Percentiles rank a stretch among this genome's conserved stretches.
Conservation (phyloP, 2,888 invertebrate species). For the Gasteruption jaculator region DNA sequence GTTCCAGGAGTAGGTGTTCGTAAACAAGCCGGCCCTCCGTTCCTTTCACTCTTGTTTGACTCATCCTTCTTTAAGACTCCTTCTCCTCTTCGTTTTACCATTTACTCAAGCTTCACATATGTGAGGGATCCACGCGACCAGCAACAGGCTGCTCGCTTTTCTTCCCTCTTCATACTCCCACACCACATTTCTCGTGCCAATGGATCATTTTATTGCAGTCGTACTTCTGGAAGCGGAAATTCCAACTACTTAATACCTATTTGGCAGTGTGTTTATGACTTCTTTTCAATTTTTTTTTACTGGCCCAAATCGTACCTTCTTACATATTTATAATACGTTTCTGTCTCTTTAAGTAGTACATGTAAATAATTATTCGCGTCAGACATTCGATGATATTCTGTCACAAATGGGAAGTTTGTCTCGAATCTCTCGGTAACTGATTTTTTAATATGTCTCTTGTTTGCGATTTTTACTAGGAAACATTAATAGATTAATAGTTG, state of each 20-base stretch:
- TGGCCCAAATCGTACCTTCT: neutral
- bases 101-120: slow-evolving; percentile 27
- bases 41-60: slow-evolving; percentile 20
- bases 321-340: slow-evolving; percentile 1
- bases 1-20: too few species aligned
- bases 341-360: too few species aligned
- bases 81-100: slow-evolving; percentile 19
- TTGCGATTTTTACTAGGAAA: too few species aligned
- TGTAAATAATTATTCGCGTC: too few species aligned
- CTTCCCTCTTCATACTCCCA: slow-evolving; percentile 20
- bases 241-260: too few species aligned
- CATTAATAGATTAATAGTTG: too few species aligned
- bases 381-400: too few species aligned
- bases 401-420: too few species aligned
- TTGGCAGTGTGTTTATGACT: too few species aligned
- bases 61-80: slow-evolving; percentile 23
- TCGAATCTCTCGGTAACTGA: too few species aligned
- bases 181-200: slow-evolving; percentile 26
- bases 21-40: slow-evolving; percentile 20
- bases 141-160: slow-evolving; percentile 45
- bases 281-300: neutral
- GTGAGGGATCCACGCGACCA: slow-evolving; percentile 36
- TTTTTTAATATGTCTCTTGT: too few species aligned
- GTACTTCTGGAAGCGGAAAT: slow-evolving; percentile 29
- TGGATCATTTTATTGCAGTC: slow-evolving; percentile 34